phyloP scores from a whole-genome alignment of 1,140 invertebrate genomes.

The Trypoxylus dichotomus region DNA sequence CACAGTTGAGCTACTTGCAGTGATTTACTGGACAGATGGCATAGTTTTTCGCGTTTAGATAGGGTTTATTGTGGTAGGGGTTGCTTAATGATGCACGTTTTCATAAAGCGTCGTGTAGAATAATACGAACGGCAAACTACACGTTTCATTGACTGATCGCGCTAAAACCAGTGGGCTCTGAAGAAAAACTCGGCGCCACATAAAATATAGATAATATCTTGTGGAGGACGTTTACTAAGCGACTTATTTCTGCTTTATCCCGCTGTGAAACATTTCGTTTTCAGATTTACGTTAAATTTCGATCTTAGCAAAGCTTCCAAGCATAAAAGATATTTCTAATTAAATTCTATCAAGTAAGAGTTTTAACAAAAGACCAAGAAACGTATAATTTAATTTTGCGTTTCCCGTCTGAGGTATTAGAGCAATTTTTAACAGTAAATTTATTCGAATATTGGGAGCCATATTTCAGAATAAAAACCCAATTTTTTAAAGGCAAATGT shows the following conservation, averaged over 20 bases:
- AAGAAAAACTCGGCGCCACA: slow-evolving; percentile 23
- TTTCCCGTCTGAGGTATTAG: background rate
- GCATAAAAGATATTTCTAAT: slow-evolving; percentile 12
- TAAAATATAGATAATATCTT: slow-evolving; percentile 28
- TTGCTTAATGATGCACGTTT: background rate
- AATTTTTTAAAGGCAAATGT: slow-evolving; percentile 2
- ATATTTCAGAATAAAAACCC: background rate
- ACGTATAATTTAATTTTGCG: slow-evolving; percentile 10
- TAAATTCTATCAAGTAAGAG: slow-evolving; percentile 13
- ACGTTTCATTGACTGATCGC: background rate
- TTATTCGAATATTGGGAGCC: background rate
- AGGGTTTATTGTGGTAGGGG: slow-evolving; percentile 8
- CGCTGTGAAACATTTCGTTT: background rate
- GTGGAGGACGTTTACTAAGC: background rate
- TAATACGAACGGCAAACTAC: background rate
- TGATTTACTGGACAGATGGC: background rate
- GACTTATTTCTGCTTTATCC: slow-evolving; percentile 10
- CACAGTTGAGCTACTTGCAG: background rate
- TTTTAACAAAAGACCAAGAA: slow-evolving; percentile 12
- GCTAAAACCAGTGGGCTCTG: background rate
- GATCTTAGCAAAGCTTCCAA: background rate
- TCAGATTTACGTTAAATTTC: background rate
- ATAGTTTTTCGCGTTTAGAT: slow-evolving; percentile 17
- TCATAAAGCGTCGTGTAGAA: background rate
- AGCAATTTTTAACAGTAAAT: background rate